phyloP scores from a whole-genome alignment of 2,797 vertebrate genomes.

The Micrastur ruficollis region DNA sequence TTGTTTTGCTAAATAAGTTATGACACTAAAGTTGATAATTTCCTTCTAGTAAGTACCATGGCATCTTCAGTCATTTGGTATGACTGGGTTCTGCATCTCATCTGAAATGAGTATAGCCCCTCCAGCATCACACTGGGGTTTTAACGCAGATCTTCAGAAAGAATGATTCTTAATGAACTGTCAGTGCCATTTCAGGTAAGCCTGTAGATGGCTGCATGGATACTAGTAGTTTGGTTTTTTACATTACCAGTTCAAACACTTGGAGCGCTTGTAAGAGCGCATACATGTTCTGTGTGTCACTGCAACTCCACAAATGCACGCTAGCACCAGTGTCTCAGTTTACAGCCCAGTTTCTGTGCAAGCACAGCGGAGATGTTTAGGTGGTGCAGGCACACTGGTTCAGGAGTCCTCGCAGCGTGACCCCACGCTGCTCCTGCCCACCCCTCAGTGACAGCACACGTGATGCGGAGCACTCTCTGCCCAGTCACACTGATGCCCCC shows the following conservation, averaged over 20 bases:
- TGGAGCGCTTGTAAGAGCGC: not conserved
- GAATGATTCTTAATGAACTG: not conserved
- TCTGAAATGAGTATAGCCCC: not conserved
- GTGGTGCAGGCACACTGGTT: not conserved
- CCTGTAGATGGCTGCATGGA: not conserved
- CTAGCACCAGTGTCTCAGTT: not conserved
- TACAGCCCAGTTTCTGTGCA: not conserved
- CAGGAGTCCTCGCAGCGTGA: not conserved
- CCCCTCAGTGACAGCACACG: not conserved
- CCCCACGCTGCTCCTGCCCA: not conserved
- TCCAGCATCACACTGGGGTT: not conserved
- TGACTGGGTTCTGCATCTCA: not conserved
- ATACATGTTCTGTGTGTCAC: not conserved
- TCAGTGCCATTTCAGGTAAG: not conserved
- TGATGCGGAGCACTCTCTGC: not conserved
- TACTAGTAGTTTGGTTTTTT: not conserved
- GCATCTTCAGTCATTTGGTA: not conserved
- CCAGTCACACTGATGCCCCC: not conserved
- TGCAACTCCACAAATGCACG: not conserved
- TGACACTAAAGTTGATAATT: not conserved
- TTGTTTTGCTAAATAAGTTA: not conserved
- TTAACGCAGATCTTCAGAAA: not conserved
- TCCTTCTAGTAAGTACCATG: not conserved
- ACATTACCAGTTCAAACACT: not conserved
- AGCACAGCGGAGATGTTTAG: not conserved